These are phyloP conservation scores for Strigamia transsilvanica DNA, from an alignment of 2,888 invertebrate genomes.

Conservation along the genomic window DNA sequence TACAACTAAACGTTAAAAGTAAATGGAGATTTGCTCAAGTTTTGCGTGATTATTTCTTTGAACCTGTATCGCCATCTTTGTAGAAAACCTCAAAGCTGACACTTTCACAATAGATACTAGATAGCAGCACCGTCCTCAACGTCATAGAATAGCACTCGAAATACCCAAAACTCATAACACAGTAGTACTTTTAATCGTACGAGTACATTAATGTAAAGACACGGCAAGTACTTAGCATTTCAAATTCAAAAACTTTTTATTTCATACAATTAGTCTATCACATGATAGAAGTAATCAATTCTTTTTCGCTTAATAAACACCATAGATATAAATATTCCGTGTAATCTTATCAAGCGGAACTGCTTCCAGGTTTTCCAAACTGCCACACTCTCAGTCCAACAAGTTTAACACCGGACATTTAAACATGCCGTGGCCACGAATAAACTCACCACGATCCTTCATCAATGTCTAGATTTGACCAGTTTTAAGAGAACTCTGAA, in stretches of 20 bases:
- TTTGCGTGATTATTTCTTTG: not conserved
- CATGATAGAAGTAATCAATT: no score
- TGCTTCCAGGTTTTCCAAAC: not conserved
- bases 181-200: no score
- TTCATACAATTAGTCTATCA: no score
- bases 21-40: no score
- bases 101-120: not conserved
- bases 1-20: no score
- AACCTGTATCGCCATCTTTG: not conserved
- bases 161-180: no score
- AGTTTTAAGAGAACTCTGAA: not conserved
- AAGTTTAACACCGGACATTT: slow-evolving; percentile 5
- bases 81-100: not conserved
- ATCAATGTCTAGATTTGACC: not conserved
- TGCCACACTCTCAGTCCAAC: not conserved
- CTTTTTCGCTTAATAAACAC: no score
- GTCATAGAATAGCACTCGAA: not conserved
- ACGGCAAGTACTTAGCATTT: no score
- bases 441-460: not conserved
- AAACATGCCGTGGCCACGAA: slow-evolving; percentile 4
- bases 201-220: no score
- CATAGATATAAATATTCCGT: no score
- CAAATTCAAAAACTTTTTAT: no score
- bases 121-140: not conserved
- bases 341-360: not conserved